Evolutionary conservation across 2,888 invertebrate genomes (phyloP).

Genomic region (Perizoma flavofasciatum): DNA sequence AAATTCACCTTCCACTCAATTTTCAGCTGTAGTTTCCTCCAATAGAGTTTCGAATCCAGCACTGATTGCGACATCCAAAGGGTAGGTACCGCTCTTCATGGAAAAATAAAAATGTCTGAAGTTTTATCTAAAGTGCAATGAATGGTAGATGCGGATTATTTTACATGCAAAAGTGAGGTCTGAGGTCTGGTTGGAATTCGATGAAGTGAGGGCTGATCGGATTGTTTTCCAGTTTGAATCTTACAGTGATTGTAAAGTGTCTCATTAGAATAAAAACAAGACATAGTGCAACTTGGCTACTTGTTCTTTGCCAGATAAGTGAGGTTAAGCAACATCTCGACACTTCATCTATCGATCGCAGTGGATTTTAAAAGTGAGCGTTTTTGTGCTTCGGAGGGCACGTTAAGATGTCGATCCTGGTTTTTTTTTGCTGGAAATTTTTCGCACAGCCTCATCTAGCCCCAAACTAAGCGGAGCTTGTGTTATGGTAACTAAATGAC

Average conservation of each 20-base stretch:
- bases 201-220: slow-evolving; percentile 18
- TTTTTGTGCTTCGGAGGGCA: too few relatives aligned
- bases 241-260: background rate
- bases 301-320: background rate
- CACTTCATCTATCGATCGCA: too few relatives aligned
- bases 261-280: background rate
- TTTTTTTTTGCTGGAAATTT: too few relatives aligned
- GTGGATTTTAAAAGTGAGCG: too few relatives aligned
- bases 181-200: slow-evolving; percentile 27
- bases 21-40: slow-evolving; percentile 30
- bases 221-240: slow-evolving; percentile 8
- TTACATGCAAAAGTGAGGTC: slow-evolving; percentile 38
- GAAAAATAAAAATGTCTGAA: slow-evolving; percentile 56
- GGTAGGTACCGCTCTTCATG: slow-evolving; percentile 51
- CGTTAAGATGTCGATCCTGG: too few relatives aligned
- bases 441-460: too few relatives aligned
- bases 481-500: too few relatives aligned
- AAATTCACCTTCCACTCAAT: slow-evolving; percentile 21
- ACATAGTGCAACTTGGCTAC: background rate
- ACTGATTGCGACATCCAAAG: slow-evolving; percentile 6
- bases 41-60: slow-evolving; percentile 35
- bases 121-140: slow-evolving; percentile 59
- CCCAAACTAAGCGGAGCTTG: too few relatives aligned
- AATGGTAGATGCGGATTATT: slow-evolving; percentile 61
- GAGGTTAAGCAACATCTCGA: too few relatives aligned